Base-by-base conservation (phyloP, 1,140 invertebrate species). In the roundworm (Caenorhabditis elegans) region DNA sequence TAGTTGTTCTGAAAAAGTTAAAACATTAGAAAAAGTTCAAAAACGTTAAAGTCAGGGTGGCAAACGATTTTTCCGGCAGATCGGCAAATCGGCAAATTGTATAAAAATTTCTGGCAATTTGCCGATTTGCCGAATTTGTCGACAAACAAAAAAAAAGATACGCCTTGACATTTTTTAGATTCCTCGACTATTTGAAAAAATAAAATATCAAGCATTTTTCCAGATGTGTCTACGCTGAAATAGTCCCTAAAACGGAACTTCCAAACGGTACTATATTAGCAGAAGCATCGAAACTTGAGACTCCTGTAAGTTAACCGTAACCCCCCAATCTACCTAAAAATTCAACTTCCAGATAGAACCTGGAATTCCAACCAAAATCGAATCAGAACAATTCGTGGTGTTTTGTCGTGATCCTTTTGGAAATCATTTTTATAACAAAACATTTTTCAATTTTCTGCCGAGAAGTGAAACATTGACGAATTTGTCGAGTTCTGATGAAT, bases 341-440 rank as follows among this genome's bases (percentile, higher is more conserved):
- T 49, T 49, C 4, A 6, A 26, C 24, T 34, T 65, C 34, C 55
- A 65, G 55, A 65, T 65, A 17, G 55, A 65, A 34, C 28, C 28
- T 15, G 55, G 28, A 34, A 34, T 65, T 17, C 55, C 55, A 34
- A 65, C 55, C n/a, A 36, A n/a, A 19, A 65, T 65, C 10, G 15
- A 34, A 17, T 17, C n/a, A 0, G 55, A 65, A n/a, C 55, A 65
- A 8, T 65, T 65, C n/a, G 55, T 65, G 4, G 55, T 65, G n/a
- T 65, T 65, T 28, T 65, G 55, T 17, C 4, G 55, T n/a, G 55
- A 65, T 34, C 28, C 55, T 17, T 34, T 28, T 3, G 55, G 55
- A 13, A 10, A 65, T 65, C 55, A 65, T 34, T 65, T 65, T 15
- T 65, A 65, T 65, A 65, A 65, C n/a, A 65, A 65, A 34, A 65